A percentile compares a stretch with the other conserved stretches of the same genome.
Evolutionary conservation across 2,797 vertebrate genomes (phyloP).

Genomic region (Sebastes cheni): DNA sequence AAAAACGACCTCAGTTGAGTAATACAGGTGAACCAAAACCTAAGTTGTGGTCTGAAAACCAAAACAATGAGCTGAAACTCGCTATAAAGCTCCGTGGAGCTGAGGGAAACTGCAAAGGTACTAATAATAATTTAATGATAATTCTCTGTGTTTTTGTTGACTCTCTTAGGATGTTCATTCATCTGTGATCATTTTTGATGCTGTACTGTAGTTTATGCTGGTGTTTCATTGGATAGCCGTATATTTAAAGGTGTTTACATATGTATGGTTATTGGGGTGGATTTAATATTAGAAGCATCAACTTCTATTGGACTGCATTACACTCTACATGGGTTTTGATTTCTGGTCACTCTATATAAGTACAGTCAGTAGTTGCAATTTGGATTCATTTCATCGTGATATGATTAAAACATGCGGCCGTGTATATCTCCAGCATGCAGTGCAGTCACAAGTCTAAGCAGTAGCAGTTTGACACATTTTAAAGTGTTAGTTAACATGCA

Average conservation of each 20-base stretch:
- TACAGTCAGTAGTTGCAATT: neutral
- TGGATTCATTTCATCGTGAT: neutral
- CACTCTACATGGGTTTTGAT: neutral
- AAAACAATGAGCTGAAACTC: neutral
- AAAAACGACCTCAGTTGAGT: neutral
- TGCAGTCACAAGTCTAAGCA: neutral
- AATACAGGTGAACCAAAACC: neutral
- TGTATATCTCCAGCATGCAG: neutral
- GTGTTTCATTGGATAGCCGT: neutral
- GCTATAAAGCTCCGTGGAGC: neutral
- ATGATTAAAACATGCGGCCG: neutral
- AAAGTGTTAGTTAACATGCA: slow-evolving; percentile 47
- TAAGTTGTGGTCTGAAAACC: neutral
- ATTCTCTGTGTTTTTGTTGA: no score
- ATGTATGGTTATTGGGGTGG: neutral
- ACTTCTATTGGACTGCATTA: neutral
- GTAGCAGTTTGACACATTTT: slow-evolving; percentile 17
- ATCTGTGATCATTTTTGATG: neutral
- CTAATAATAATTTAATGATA: no score
- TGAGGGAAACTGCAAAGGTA: no score
- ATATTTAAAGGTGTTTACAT: neutral
- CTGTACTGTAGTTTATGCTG: neutral
- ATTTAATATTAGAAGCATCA: neutral
- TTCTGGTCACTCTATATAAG: neutral
- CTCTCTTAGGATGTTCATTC: no score